Evolutionary conservation across 2,797 vertebrate species (phyloP).

Genomic region (Sebastolobus alascanus): DNA sequence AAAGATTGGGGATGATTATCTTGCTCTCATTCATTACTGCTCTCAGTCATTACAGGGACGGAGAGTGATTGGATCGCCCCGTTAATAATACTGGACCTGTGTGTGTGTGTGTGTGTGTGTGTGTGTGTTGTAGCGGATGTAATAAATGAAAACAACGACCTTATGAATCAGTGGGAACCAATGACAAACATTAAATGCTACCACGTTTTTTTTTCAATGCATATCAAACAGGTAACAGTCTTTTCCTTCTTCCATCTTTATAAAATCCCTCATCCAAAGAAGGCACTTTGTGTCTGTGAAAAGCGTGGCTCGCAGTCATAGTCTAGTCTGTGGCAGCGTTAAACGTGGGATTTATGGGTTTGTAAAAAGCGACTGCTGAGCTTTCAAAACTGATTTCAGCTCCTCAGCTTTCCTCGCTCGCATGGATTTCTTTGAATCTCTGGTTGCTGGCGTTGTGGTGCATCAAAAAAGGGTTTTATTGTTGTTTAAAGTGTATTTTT

Average conservation of each 20-base stretch:
- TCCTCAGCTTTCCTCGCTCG: constrained; percentile 28
- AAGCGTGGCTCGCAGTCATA: constrained; percentile 1
- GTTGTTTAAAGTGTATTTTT: constrained; percentile 42
- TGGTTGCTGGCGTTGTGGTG: constrained; percentile 27
- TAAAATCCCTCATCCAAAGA: constrained; percentile 14
- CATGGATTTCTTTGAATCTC: constrained; percentile 50
- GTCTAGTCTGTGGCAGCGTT: constrained; percentile 41
- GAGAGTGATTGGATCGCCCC: constrained; percentile 48
- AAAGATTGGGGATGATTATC: constrained; percentile 56
- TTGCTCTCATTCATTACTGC: constrained; percentile 56
- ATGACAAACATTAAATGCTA: background rate
- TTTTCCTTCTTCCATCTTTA: background rate
- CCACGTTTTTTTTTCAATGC: background rate
- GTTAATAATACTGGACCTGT: constrained; percentile 41
- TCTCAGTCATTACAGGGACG: constrained; percentile 44
- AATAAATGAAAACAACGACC: constrained; percentile 44
- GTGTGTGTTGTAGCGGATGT: constrained; percentile 14
- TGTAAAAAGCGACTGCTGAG: constrained; percentile 53
- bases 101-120: constrained; percentile 13
- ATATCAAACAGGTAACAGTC: background rate
- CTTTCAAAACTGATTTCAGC: constrained; percentile 60
- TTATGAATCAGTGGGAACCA: constrained; percentile 5
- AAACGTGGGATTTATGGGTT: constrained; percentile 57
- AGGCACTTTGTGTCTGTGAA: constrained; percentile 24
- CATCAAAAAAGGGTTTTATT: constrained; percentile 25